Conservation (phyloP, 2,113 vertebrate genomes). For the Sylvilagus bachmani region DNA sequence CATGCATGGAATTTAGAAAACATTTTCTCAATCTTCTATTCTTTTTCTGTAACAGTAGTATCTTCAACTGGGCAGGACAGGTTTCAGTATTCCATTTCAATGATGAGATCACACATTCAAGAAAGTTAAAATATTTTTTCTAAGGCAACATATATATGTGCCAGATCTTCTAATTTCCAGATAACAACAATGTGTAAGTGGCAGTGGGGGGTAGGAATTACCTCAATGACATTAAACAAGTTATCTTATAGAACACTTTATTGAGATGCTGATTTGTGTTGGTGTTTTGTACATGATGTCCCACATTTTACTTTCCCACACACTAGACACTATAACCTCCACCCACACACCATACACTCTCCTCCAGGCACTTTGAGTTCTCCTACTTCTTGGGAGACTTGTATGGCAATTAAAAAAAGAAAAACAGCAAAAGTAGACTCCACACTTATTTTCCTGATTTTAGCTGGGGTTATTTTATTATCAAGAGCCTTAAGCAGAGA, state of each 20-base stretch:
- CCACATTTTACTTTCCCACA: not conserved
- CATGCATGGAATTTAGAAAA: not conserved
- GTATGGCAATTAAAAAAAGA: not conserved
- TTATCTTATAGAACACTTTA: not conserved
- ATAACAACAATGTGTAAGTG: not conserved
- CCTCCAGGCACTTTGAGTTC: not conserved
- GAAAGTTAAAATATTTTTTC: not conserved
- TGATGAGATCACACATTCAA: conserved; percentile 37
- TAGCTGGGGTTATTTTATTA: not conserved
- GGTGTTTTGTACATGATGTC: not conserved
- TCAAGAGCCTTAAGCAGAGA: not conserved
- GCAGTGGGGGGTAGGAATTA: not conserved
- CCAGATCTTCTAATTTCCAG: not conserved
- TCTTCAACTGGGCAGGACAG: not conserved
- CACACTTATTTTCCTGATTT: not conserved
- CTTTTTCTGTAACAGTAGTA: not conserved
- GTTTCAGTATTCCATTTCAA: conserved; percentile 13
- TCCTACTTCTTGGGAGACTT: not conserved
- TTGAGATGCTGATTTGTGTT: not conserved
- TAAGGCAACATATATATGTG: not conserved
- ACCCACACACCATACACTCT: not conserved
- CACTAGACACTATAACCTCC: not conserved
- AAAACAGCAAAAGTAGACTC: not conserved
- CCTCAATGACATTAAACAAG: not conserved
- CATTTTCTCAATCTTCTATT: not conserved